Evolutionary conservation across 2,888 invertebrate species (phyloP), one percentile per base, ranked within the genome.

Genomic region (Heliconius erato): DNA sequence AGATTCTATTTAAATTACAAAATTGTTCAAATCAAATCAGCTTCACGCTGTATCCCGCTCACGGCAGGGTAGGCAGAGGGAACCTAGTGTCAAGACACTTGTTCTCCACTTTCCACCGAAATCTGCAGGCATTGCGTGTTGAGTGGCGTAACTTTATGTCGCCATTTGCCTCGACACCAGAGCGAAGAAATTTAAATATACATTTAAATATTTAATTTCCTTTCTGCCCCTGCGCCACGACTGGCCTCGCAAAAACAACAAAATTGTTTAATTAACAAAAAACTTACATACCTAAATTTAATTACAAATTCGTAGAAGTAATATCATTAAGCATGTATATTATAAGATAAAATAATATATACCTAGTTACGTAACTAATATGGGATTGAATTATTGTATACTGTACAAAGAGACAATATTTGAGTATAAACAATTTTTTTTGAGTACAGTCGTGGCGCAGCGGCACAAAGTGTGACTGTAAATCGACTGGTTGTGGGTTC

Each of bases 211-310:
- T 40, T 40, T 40, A 11, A 40, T 40, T 40, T 40, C 40, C 11
- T 40, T 40, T 40, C 40, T 11, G 2, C 40, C 40, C 9, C 40
- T 40, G 40, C 40, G 40, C 40, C 40, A 2, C 40, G 40, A 0
- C 40, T 11, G 40, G 40, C 40, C 40, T 40, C 40, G 11, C 40
- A 40, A 40, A 40, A 40, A 9, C 35, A 23, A 3, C 12, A 63
- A n/a, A n/a, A 63, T n/a, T 63, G n/a, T n/a, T 59, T 63, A 63
- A 67, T 67, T 65, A 65, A n/a, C 28, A 26, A 26, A 67, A 67
- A 67, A 65, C 12, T 5, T 28, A 67, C 67, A 6, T 26, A 65
- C n/a, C 67, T 67, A 26, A 63, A 63, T 7, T 63, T 63, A 7
- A 59, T 63, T 63, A 11, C 11, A 63, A 67, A 67, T 67, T 67